Conservation (phyloP, 2,797 vertebrate species). For the Tapera naevia region DNA sequence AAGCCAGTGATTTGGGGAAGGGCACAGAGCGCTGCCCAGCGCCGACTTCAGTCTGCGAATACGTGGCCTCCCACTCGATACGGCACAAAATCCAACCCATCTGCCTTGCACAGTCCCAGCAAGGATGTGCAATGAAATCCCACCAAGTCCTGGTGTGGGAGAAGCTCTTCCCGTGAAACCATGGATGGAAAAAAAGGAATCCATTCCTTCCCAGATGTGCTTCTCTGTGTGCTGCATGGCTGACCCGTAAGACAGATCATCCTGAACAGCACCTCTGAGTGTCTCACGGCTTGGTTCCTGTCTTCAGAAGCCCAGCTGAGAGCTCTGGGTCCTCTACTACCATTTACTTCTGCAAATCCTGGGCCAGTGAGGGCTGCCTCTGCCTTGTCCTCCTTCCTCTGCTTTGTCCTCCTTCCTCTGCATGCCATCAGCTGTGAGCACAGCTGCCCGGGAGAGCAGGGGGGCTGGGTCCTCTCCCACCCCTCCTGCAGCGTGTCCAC, state of each 20-base stretch:
- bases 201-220: background rate
- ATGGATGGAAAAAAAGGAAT: background rate
- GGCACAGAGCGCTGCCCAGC: background rate
- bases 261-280: background rate
- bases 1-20: background rate
- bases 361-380: background rate
- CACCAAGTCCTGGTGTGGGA: accelerated
- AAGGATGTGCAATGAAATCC: accelerated
- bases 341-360: background rate
- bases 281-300: background rate
- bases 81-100: accelerated
- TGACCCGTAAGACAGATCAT: background rate
- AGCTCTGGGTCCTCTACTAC: background rate
- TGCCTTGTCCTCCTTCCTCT: background rate
- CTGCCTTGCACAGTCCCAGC: accelerated
- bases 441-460: background rate
- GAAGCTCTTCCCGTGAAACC: background rate
- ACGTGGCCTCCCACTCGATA: background rate
- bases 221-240: accelerated
- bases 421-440: background rate
- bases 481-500: accelerated
- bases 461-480: background rate
- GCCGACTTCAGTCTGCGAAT: accelerated
- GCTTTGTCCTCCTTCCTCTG: background rate
- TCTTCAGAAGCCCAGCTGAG: background rate